Percentiles rank a stretch among this genome's conserved stretches.
Evolutionary conservation across 2,888 invertebrate species (phyloP).

Genomic region (Seira sanloemensis): DNA sequence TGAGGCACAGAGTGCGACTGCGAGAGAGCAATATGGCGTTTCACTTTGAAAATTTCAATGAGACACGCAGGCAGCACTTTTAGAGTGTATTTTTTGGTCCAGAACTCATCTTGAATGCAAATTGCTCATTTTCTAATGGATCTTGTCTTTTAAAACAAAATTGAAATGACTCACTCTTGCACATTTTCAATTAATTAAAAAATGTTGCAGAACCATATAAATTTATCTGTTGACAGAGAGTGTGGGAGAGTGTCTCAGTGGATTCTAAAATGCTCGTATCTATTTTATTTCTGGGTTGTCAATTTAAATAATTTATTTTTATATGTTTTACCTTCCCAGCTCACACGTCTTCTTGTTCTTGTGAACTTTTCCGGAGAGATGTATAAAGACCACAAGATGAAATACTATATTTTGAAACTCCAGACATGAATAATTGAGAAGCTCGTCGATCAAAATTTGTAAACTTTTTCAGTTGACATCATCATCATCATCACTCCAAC

Average conservation of each 20-base stretch:
- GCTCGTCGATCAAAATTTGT: neutral
- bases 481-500: neutral
- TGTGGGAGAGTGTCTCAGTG: neutral
- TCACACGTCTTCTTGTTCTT: neutral
- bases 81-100: neutral
- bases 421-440: constrained; percentile 5
- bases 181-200: constrained; percentile 7
- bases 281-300: neutral
- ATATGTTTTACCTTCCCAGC: neutral
- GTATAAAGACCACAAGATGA: neutral
- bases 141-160: neutral
- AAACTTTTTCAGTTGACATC: constrained; percentile 2
- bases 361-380: neutral
- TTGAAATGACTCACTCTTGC: neutral
- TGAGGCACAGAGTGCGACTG: neutral
- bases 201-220: neutral
- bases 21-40: constrained; percentile 9
- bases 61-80: constrained; percentile 16
- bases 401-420: neutral
- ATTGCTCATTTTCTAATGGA: constrained; percentile 5
- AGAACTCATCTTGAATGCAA: neutral
- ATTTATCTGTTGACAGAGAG: neutral
- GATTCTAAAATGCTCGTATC: neutral
- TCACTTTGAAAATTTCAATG: neutral
- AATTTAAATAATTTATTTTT: neutral